These are phyloP conservation scores for Augiades crinisus DNA, from an alignment of 2,888 invertebrate genomes.

Conservation along the genomic window DNA sequence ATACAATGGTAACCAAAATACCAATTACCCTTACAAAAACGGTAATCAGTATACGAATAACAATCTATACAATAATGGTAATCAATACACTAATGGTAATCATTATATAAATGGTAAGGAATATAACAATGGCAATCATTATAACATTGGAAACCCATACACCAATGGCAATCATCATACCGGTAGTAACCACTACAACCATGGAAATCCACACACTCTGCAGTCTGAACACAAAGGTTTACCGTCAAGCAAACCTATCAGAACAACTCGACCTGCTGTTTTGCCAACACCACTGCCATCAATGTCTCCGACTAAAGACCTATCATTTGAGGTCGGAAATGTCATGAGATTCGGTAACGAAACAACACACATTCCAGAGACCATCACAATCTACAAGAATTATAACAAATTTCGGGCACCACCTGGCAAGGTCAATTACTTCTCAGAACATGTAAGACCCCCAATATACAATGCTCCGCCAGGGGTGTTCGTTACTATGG, in stretches of 20 bases:
- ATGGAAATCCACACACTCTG: constrained; percentile 36
- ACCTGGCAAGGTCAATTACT: constrained; percentile 54
- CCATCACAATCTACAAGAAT: constrained; percentile 43
- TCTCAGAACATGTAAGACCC: constrained; percentile 62
- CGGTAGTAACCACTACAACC: not conserved
- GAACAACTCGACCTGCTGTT: constrained; percentile 58
- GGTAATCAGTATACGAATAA: not conserved
- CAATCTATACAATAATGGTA: not conserved
- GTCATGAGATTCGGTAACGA: constrained; percentile 43
- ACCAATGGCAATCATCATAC: not conserved
- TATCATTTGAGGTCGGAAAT: constrained; percentile 43
- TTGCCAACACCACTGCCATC: constrained; percentile 53
- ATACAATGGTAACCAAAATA: constrained; percentile 5
- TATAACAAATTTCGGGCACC: constrained; percentile 44
- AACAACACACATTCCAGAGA: constrained; percentile 50
- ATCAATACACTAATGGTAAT: not conserved
- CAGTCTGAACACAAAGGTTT: constrained; percentile 47
- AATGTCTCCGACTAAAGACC: constrained; percentile 40
- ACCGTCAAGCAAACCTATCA: constrained; percentile 46
- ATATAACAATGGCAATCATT: constrained; percentile 2
- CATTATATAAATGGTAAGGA: not conserved
- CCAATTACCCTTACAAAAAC: not conserved
- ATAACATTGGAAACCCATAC: constrained; percentile 1
- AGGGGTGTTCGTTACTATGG: constrained; percentile 71
- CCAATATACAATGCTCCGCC: constrained; percentile 73